These are phyloP conservation scores for Eledona agricola DNA, from an alignment of 2,888 invertebrate genomes.

Conservation along the genomic window DNA sequence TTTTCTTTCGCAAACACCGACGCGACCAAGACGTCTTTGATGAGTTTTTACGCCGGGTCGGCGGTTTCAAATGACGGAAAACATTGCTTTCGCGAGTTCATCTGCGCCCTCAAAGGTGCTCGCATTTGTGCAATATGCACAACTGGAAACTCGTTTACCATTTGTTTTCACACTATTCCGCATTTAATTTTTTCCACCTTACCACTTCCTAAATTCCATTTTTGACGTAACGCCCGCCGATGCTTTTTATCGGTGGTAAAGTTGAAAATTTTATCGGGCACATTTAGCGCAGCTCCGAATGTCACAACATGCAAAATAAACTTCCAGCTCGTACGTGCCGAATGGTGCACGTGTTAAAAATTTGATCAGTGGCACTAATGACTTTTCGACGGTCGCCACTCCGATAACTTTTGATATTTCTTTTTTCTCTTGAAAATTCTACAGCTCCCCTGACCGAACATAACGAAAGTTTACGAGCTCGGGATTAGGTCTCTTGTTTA, in stretches of 20 bases:
- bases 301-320: constrained; percentile 27
- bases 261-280: constrained; percentile 32
- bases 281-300: constrained; percentile 24
- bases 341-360: neutral
- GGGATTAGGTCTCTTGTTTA: constrained; percentile 25
- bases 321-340: neutral
- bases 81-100: constrained; percentile 6
- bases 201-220: constrained; percentile 34
- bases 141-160: constrained; percentile 9
- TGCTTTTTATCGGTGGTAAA: constrained; percentile 35
- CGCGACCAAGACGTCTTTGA: constrained; percentile 19
- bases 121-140: constrained; percentile 8
- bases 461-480: constrained; percentile 27
- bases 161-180: too few relatives aligned
- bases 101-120: constrained; percentile 6
- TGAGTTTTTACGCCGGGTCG: constrained; percentile 9
- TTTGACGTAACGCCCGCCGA: too few relatives aligned
- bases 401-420: constrained; percentile 20
- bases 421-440: constrained; percentile 14
- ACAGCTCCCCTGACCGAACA: constrained; percentile 14
- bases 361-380: constrained; percentile 9
- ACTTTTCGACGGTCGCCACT: constrained; percentile 1
- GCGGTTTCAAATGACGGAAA: too few relatives aligned
- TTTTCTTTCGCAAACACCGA: constrained; percentile 15
- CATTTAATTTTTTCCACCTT: too few relatives aligned